Percentiles rank a stretch among this genome's conserved stretches.
These are phyloP conservation scores for Hippocampus zosterae DNA, from an alignment of 2,113 vertebrate genomes.

Conservation along the genomic window DNA sequence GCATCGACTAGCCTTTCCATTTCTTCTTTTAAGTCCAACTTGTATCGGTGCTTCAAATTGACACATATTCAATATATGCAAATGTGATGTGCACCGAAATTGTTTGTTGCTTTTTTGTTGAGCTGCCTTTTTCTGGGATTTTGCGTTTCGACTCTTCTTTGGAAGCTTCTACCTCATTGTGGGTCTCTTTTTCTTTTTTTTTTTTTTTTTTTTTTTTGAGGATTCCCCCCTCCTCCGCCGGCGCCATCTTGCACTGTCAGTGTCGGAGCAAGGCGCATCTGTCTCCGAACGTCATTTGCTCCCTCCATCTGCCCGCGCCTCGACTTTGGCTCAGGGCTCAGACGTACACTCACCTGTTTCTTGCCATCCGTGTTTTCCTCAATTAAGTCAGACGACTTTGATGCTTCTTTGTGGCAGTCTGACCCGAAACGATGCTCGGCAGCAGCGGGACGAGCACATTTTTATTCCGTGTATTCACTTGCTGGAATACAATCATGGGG, in stretches of 20 bases:
- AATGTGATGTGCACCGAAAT: no score
- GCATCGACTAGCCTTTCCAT: no score
- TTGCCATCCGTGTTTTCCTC: conserved; percentile 16
- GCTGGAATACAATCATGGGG: not conserved
- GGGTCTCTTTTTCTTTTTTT: conserved; percentile 14
- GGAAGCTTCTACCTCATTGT: conserved; percentile 9
- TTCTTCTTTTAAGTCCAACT: no score
- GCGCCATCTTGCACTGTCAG: conserved; percentile 16
- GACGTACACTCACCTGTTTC: conserved; percentile 22
- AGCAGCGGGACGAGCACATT: no score
- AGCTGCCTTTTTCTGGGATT: no score
- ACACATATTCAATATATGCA: no score
- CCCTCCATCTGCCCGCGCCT: conserved; percentile 37
- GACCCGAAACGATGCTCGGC: not conserved
- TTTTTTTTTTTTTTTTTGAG: conserved; percentile 6
- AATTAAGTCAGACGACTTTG: conserved; percentile 16
- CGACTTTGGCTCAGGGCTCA: conserved; percentile 21
- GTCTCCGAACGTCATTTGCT: conserved; percentile 33
- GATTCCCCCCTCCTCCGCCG: not conserved
- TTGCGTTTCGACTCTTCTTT: not conserved
- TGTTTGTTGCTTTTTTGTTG: not conserved
- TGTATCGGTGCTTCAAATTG: no score
- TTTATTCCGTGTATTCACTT: not conserved
- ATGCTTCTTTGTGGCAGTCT: not conserved
- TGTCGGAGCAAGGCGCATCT: conserved; percentile 31